A percentile compares a stretch with the other conserved stretches of the same genome.
These are phyloP conservation scores for Phylloscopus trochiloides DNA, from an alignment of 2,113 vertebrate genomes.

Conservation along the genomic window DNA sequence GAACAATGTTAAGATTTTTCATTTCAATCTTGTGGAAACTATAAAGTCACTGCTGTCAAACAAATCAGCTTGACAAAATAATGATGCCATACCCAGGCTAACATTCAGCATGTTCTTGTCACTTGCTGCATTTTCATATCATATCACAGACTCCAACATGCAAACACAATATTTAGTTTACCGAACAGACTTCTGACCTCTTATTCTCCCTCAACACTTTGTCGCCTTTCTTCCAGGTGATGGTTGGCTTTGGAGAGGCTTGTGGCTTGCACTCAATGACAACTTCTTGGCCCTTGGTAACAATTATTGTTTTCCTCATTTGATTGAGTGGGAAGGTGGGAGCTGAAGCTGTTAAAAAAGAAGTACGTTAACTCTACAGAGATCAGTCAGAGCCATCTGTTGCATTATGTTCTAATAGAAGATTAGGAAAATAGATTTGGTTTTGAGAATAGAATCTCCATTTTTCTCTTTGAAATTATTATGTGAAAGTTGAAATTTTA, in stretches of 20 bases:
- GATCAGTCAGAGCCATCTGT: not conserved
- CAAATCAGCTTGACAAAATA: not conserved
- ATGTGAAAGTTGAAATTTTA: not conserved
- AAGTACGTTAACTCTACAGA: not conserved
- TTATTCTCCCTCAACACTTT: slow-evolving; percentile 80
- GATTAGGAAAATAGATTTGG: not conserved
- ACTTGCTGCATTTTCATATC: not conserved
- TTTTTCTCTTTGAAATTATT: not conserved
- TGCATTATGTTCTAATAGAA: not conserved
- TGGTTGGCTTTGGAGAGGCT: slow-evolving; percentile 89
- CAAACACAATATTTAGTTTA: not conserved
- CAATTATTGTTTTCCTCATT: slow-evolving; percentile 80
- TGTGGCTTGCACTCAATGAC: slow-evolving; percentile 87
- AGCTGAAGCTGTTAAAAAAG: slow-evolving; percentile 83
- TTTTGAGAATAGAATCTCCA: not conserved
- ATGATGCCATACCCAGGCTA: not conserved
- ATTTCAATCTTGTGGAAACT: not conserved
- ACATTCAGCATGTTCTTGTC: not conserved
- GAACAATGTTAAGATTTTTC: not conserved
- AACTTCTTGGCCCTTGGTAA: slow-evolving; percentile 87
- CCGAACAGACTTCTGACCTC: slow-evolving; percentile 78
- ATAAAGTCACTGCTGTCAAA: not conserved
- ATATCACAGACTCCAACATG: not conserved
- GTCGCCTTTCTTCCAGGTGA: slow-evolving; percentile 91
- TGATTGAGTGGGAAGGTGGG: slow-evolving; percentile 84